A percentile compares a stretch with the other conserved stretches of the same genome.
Conservation (phyloP, 2,797 vertebrate species). For the Epinephelus coioides region DNA sequence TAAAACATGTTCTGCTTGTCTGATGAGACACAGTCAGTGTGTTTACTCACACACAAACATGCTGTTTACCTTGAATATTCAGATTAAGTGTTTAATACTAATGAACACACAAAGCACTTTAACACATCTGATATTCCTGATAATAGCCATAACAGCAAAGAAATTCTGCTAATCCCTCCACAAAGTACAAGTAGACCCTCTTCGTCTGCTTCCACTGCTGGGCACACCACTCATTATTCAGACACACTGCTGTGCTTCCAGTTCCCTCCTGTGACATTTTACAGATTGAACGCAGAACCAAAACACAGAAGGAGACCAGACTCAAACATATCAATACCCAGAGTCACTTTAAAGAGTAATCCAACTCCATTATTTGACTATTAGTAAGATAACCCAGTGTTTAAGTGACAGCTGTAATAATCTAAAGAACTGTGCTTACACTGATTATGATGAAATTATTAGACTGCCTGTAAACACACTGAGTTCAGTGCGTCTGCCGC, state of each 20-base stretch:
- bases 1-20: too few species aligned
- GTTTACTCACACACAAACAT: neutral
- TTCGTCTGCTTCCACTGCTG: neutral
- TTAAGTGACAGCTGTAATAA: slow-evolving; percentile 21
- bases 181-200: neutral
- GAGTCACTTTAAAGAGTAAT: slow-evolving; percentile 5
- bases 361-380: slow-evolving; percentile 11
- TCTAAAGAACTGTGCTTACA: neutral
- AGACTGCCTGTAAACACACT: slow-evolving; percentile 9
- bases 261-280: slow-evolving; percentile 16
- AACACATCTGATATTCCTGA: neutral
- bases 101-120: slow-evolving; percentile 10
- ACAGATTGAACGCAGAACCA: slow-evolving; percentile 9
- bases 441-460: slow-evolving; percentile 10
- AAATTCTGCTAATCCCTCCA: slow-evolving; percentile 3
- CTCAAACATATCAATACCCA: neutral
- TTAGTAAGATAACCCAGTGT: slow-evolving; percentile 1
- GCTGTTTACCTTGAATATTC: slow-evolving; percentile 11
- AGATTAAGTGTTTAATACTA: neutral
- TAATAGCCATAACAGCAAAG: slow-evolving; percentile 10
- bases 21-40: too few species aligned
- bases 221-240: slow-evolving; percentile 14
- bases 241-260: slow-evolving; percentile 14
- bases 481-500: neutral
- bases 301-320: slow-evolving; percentile 4